These are phyloP conservation scores for Slavum lentiscoides DNA, from an alignment of 2,888 invertebrate genomes.

Conservation along the genomic window DNA sequence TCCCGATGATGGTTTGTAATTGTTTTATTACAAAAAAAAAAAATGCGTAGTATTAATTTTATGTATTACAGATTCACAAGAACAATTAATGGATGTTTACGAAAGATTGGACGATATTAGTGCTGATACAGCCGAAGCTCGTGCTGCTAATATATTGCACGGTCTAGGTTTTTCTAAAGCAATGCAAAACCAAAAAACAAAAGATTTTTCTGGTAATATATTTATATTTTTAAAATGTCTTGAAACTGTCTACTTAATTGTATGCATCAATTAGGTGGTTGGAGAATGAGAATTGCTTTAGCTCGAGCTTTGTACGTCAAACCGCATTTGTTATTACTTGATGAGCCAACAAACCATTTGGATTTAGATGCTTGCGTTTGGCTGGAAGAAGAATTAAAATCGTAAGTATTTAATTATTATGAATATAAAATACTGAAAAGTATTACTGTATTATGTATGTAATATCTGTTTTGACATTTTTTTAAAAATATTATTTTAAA, in stretches of 20 bases:
- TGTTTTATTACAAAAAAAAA: slow-evolving; percentile 9
- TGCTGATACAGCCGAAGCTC: slow-evolving; percentile 91
- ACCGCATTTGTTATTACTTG: slow-evolving; percentile 93
- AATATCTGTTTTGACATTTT: too few species aligned
- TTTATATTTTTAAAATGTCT: slow-evolving; percentile 2
- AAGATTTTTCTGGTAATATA: slow-evolving; percentile 75
- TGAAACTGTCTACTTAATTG: background rate
- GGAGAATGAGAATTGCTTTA: slow-evolving; percentile 98
- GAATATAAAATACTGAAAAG: too few species aligned
- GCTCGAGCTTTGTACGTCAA: slow-evolving; percentile 96
- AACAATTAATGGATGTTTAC: slow-evolving; percentile 95
- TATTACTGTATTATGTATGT: too few species aligned
- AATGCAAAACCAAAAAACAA: slow-evolving; percentile 75
- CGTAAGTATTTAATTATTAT: slow-evolving; percentile 62
- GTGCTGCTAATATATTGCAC: slow-evolving; percentile 91
- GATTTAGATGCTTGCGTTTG: slow-evolving; percentile 99
- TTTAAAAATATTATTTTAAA: too few species aligned
- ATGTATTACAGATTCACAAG: slow-evolving; percentile 74
- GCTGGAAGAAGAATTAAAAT: slow-evolving; percentile 96
- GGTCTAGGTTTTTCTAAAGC: slow-evolving; percentile 91
- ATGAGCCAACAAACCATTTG: slow-evolving; percentile 99
- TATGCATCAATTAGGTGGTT: slow-evolving; percentile 68
- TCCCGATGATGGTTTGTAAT: slow-evolving; percentile 75
- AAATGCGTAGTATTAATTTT: slow-evolving; percentile 18
- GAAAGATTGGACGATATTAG: slow-evolving; percentile 96